Conservation (phyloP, 2,888 invertebrate genomes). For the Agrochola circellaris region DNA sequence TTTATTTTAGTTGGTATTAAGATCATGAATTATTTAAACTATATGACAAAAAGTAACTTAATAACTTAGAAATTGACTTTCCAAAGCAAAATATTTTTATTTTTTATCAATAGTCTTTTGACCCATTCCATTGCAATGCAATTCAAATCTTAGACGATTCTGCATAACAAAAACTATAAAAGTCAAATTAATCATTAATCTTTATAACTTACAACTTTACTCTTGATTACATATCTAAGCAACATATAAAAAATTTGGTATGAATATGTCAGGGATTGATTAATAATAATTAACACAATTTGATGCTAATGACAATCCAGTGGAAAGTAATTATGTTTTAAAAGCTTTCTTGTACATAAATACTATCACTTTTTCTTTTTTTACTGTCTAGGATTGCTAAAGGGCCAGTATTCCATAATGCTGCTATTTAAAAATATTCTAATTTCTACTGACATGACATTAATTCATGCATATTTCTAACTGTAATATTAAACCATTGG, state of each 20-base stretch:
- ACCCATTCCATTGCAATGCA: too few relatives aligned
- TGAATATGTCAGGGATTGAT: not conserved
- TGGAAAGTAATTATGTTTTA: not conserved
- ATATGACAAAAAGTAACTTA: not conserved
- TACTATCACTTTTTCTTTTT: not conserved
- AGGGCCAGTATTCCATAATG: not conserved
- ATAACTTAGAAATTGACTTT: not conserved
- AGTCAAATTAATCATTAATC: not conserved
- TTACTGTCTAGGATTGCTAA: not conserved
- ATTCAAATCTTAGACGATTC: not conserved
- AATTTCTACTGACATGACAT: not conserved
- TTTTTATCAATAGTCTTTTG: not conserved
- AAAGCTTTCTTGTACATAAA: not conserved
- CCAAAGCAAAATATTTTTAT: too few relatives aligned
- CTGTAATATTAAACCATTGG: not conserved
- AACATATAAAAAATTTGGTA: too few relatives aligned
- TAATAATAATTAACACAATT: not conserved
- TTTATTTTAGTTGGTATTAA: not conserved
- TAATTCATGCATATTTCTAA: not conserved
- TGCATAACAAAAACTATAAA: not conserved
- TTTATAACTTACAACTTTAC: not conserved
- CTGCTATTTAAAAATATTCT: not conserved
- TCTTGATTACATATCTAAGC: too few relatives aligned
- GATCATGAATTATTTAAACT: not conserved
- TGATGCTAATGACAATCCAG: not conserved